Evolutionary conservation across 2,113 vertebrate species (phyloP), one percentile per base, ranked within the genome.

Genomic region (Anseranas semipalmata): DNA sequence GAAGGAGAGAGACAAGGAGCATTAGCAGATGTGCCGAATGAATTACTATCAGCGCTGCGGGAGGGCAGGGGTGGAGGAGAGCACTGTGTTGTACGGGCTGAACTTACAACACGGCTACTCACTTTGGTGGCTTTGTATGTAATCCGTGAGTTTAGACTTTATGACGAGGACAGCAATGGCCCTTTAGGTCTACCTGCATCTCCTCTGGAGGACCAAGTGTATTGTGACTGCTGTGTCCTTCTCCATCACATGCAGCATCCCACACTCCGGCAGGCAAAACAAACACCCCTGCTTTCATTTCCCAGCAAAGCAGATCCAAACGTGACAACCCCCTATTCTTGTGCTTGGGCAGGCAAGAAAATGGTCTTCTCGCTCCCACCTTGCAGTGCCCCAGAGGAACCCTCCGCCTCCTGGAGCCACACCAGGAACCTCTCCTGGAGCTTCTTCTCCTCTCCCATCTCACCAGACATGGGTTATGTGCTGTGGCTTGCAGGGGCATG

Each of bases 21-120:
- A 76, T 91, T 70, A 89, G 85, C 93, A 93, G 93, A 95, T 90
- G 93, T 95, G 93, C 80, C 7, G 52, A 62, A 84, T 89, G 88
- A 89, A 94, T 95, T 90, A 37, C 65, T 77, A 58, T 55, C 85
- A 70, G 67, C 2, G 0, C 65, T 35, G 56, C 1, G 3, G 77
- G 66, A 67, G 46, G n/a, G 37, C 35, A 43, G 60, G 66, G 17
- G 4, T 43, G 45, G n/a, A 14, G 1, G 12, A 74, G 20, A 12
- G 30, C 52, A 25, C 43, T n/a, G 25, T 18, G 9, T 66, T 66
- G 91, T 12, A 24, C 66, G 73, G 48, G 35, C 76, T 3, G 0
- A n/a, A 53, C 27, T 62, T 55, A 28, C 3, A 46, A 17, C 39
- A 67, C 1, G 1, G 48, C 17, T 35, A 17, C 33, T 81, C 25